These are phyloP conservation scores for Periophthalmus modestus DNA, from an alignment of 2,113 vertebrate genomes.

Conservation along the genomic window DNA sequence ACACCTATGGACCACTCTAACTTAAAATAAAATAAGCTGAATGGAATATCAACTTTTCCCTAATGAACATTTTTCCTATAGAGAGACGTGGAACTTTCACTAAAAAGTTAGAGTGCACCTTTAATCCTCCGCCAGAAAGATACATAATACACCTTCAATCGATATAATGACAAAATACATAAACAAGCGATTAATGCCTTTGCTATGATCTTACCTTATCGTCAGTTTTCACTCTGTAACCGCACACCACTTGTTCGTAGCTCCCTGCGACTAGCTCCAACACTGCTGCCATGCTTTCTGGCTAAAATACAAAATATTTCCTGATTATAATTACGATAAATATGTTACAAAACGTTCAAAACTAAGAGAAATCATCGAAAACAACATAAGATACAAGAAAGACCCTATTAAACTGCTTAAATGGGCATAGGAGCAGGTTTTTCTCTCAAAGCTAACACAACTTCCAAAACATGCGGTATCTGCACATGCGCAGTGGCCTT, in stretches of 20 bases:
- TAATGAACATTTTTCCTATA: too few relatives aligned
- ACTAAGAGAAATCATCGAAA: neutral
- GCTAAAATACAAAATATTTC: constrained; percentile 1
- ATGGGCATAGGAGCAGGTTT: neutral
- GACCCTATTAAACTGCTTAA: neutral
- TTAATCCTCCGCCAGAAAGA: too few relatives aligned
- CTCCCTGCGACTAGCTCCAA: constrained; percentile 86
- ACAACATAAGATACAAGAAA: neutral
- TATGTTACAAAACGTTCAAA: neutral
- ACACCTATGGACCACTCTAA: too few relatives aligned
- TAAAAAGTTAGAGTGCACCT: too few relatives aligned
- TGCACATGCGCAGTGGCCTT: constrained; percentile 28
- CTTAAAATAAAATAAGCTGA: too few relatives aligned
- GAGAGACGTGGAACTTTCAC: too few relatives aligned
- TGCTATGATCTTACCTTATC: constrained; percentile 64
- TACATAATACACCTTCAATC: too few relatives aligned
- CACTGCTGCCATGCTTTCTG: constrained; percentile 65
- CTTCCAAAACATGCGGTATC: constrained; percentile 6
- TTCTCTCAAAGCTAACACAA: too few relatives aligned
- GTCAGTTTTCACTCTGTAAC: constrained; percentile 73
- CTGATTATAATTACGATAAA: neutral
- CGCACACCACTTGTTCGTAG: constrained; percentile 90
- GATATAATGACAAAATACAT: too few relatives aligned
- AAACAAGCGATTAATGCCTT: neutral
- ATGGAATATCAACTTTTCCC: too few relatives aligned